phyloP scores from a whole-genome alignment of 2,797 vertebrate species.

The Enteromius anoplus region DNA sequence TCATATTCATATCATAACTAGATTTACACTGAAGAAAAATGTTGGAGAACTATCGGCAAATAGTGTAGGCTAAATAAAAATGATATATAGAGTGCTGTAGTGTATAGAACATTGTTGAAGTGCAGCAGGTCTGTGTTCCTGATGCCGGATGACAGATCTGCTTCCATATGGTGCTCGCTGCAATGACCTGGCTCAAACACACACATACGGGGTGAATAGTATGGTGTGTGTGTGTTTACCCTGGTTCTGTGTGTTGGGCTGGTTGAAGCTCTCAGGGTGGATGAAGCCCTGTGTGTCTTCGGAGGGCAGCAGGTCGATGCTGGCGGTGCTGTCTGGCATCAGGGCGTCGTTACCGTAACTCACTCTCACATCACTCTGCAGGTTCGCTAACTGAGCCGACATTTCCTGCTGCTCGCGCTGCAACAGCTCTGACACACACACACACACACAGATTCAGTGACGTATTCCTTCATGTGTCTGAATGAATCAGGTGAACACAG shows the following conservation, averaged over 20 bases:
- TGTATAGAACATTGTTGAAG: background rate
- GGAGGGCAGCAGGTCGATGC: constrained; percentile 85
- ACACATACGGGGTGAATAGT: too few relatives aligned
- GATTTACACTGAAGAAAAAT: background rate
- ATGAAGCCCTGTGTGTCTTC: constrained; percentile 83
- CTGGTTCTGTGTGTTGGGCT: constrained; percentile 94
- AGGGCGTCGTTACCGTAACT: constrained; percentile 98
- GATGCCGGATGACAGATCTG: constrained; percentile 1
- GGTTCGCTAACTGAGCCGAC: constrained; percentile 91
- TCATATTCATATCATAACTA: background rate
- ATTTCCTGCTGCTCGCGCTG: constrained; percentile 96
- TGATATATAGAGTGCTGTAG: background rate
- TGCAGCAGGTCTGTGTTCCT: constrained; percentile 14
- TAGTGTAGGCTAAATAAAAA: too few relatives aligned
- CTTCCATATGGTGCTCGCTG: constrained; percentile 3
- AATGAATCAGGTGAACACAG: background rate
- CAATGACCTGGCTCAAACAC: background rate
- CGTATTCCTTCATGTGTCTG: background rate
- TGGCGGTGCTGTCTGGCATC: constrained; percentile 88
- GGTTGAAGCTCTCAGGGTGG: constrained; percentile 94
- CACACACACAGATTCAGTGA: background rate
- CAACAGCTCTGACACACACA: constrained; percentile 81
- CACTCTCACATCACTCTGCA: constrained; percentile 92
- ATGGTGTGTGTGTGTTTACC: constrained; percentile 22
- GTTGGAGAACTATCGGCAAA: background rate